phyloP scores from a whole-genome alignment of 1,140 invertebrate genomes.

The Vollenhovia emeryi region DNA sequence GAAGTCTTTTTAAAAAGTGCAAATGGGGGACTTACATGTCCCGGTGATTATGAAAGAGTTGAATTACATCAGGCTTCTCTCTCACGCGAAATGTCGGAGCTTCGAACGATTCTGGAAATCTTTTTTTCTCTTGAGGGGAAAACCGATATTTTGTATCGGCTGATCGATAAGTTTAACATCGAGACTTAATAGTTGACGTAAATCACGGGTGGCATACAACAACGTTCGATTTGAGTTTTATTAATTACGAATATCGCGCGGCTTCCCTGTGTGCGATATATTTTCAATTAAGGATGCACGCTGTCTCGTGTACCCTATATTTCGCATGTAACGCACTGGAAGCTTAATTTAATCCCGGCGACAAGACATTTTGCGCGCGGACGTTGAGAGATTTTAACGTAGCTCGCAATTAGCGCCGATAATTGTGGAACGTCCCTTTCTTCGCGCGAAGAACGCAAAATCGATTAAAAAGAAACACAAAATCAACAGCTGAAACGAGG shows the following conservation, averaged over 20 bases:
- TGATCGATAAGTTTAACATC: background rate
- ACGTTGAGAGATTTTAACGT: background rate
- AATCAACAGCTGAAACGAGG: background rate
- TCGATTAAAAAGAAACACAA: too few relatives aligned
- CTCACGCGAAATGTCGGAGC: background rate
- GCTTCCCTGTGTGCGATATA: background rate
- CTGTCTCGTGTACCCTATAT: background rate
- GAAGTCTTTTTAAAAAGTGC: too few relatives aligned
- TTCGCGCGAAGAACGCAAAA: background rate
- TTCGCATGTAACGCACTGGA: background rate
- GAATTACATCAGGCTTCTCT: too few relatives aligned
- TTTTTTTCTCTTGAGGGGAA: background rate
- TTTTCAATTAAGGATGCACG: background rate
- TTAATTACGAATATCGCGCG: background rate
- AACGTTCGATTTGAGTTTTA: background rate
- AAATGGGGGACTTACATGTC: too few relatives aligned
- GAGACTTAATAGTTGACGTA: background rate
- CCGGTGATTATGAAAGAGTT: too few relatives aligned
- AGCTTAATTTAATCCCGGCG: background rate
- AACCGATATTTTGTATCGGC: background rate
- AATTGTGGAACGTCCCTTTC: background rate
- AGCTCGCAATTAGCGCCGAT: background rate
- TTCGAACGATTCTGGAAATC: background rate
- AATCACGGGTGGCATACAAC: background rate
- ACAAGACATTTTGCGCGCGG: background rate